phyloP scores from a whole-genome alignment of 2,797 vertebrate genomes.

The Atherinosoma microstoma region DNA sequence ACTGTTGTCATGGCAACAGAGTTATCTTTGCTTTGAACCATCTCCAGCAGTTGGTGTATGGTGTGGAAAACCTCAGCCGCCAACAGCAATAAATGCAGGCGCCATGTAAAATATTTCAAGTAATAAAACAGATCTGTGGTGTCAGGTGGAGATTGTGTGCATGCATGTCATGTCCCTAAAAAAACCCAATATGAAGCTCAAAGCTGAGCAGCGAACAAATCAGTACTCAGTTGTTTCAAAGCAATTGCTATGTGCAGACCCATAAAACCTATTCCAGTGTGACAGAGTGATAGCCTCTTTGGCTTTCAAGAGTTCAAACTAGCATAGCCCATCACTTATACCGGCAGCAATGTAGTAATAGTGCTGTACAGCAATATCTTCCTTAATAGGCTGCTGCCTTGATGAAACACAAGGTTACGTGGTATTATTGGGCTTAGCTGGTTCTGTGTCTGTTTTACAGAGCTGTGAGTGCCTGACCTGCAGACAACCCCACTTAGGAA shows the following conservation, averaged over 20 bases:
- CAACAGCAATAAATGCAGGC: constrained; percentile 1
- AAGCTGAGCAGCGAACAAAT: background rate
- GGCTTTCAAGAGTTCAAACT: constrained; percentile 32
- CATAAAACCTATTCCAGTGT: constrained; percentile 18
- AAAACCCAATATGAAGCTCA: background rate
- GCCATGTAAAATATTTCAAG: constrained; percentile 23
- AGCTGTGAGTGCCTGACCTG: constrained; percentile 55
- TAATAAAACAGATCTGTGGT: background rate
- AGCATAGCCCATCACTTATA: constrained; percentile 49
- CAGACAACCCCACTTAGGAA: constrained; percentile 45
- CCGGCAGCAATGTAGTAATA: constrained; percentile 20
- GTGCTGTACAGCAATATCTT: constrained; percentile 36
- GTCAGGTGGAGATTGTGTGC: constrained; percentile 1
- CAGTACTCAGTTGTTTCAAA: constrained; percentile 8
- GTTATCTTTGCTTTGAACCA: constrained; percentile 57
- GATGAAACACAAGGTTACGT: constrained; percentile 70
- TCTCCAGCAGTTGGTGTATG: constrained; percentile 33
- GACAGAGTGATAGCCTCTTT: constrained; percentile 29
- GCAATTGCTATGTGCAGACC: constrained; percentile 6
- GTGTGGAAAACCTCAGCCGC: constrained; percentile 33
- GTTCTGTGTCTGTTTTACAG: constrained; percentile 19
- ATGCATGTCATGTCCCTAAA: background rate
- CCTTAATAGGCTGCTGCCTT: constrained; percentile 55
- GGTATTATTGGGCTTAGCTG: constrained; percentile 47
- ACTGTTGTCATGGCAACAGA: constrained; percentile 77